A percentile compares a stretch with the other conserved stretches of the same genome.
Conservation (phyloP, 2,797 vertebrate species). For the Anomalospiza imberbis region DNA sequence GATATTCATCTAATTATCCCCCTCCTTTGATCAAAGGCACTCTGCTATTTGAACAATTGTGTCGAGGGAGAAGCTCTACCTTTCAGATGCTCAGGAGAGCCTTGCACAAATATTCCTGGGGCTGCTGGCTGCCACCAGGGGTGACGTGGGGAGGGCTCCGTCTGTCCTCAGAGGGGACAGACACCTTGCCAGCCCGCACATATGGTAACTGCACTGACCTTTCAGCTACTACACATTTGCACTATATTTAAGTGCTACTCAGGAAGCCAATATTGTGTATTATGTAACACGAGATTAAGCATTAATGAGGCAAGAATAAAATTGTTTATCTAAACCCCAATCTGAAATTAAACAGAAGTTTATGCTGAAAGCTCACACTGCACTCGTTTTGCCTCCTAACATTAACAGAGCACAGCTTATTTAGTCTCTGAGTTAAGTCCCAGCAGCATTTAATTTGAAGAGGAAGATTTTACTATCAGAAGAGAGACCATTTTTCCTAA, state of each 20-base stretch:
- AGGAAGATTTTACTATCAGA: neutral
- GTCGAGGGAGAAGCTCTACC: neutral
- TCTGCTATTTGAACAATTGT: neutral
- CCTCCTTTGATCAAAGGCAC: constrained; percentile 6
- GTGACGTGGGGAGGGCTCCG: neutral
- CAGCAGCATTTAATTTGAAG: constrained; percentile 6
- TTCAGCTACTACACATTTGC: neutral
- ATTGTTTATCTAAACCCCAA: constrained; percentile 64
- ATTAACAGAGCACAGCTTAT: constrained; percentile 46
- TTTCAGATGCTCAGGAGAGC: neutral
- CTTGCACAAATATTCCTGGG: neutral
- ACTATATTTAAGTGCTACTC: constrained; percentile 18
- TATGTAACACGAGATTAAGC: constrained; percentile 67
- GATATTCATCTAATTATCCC: neutral
- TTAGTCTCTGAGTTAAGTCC: constrained; percentile 18
- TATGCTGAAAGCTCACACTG: constrained; percentile 11
- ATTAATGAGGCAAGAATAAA: constrained; percentile 64
- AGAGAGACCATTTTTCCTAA: constrained; percentile 1
- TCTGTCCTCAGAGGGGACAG: neutral
- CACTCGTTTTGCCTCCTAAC: constrained; percentile 46
- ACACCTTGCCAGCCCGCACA: constrained; percentile 13
- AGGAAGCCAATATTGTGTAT: constrained; percentile 51
- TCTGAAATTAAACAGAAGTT: constrained; percentile 67
- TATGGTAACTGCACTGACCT: neutral
- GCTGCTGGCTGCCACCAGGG: neutral